Conservation (phyloP, 1,140 invertebrate species). For the Drosophila busckii region DNA sequence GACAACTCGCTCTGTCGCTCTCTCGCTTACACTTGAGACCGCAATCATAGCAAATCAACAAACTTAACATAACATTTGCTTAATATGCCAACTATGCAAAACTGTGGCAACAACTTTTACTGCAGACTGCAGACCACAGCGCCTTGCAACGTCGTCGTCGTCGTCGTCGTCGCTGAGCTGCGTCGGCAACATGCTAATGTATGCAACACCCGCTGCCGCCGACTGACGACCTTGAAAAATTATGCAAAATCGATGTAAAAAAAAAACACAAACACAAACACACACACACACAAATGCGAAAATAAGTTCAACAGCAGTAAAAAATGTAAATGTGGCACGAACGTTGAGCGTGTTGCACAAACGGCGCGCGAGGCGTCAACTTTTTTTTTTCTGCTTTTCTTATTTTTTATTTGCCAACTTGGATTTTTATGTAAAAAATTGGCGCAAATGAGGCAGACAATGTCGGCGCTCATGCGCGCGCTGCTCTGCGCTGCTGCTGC, state of each 20-base stretch:
- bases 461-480: conserved; percentile 74
- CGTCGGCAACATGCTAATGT: conserved; percentile 72
- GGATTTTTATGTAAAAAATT: conserved; percentile 72
- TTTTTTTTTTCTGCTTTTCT: conserved; percentile 20
- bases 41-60: conserved; percentile 36
- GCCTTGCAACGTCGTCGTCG: conserved; percentile 29
- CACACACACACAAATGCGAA: conserved; percentile 55
- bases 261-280: conserved; percentile 37
- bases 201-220: conserved; percentile 64
- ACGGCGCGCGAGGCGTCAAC: conserved; percentile 25
- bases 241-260: conserved; percentile 77
- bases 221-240: conserved; percentile 75
- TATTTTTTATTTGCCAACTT: conserved; percentile 32
- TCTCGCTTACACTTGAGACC: too few relatives aligned
- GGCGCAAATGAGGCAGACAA: conserved; percentile 75
- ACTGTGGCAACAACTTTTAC: conserved; percentile 61
- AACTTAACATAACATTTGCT: conserved; percentile 53
- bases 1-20: background rate
- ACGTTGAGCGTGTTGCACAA: conserved; percentile 3
- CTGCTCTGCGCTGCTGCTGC: conserved; percentile 9
- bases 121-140: conserved; percentile 7
- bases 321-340: conserved; percentile 72
- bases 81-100: conserved; percentile 68
- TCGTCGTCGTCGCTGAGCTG: conserved; percentile 28
- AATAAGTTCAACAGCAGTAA: conserved; percentile 70